These are phyloP conservation scores for Nysson spinosus DNA, from an alignment of 2,888 invertebrate species.

Conservation along the genomic window DNA sequence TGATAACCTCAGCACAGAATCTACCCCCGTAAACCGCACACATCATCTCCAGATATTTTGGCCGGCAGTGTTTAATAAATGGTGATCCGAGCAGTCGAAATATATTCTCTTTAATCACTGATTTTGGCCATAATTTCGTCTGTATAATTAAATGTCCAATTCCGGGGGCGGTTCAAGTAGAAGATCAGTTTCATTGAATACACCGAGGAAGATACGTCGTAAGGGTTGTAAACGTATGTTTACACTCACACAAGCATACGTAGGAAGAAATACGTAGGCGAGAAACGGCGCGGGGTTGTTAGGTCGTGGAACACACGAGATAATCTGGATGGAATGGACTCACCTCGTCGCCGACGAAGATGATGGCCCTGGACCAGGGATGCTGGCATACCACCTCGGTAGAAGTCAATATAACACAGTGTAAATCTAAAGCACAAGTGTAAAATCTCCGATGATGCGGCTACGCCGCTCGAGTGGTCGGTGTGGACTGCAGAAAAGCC, in stretches of 20 bases:
- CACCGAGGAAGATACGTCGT: neutral
- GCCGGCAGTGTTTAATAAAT: no score
- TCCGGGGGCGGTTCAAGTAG: no score
- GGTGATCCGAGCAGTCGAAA: no score
- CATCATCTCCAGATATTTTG: no score
- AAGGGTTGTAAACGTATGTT: conserved; percentile 44
- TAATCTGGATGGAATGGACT: conserved; percentile 47
- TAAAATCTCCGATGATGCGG: conserved; percentile 62
- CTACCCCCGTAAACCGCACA: no score
- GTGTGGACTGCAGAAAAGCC: conserved; percentile 76
- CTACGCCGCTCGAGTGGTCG: conserved; percentile 72
- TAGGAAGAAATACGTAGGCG: conserved; percentile 18
- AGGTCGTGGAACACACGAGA: conserved; percentile 25
- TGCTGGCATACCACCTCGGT: conserved; percentile 21
- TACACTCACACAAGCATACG: conserved; percentile 40
- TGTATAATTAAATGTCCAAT: no score
- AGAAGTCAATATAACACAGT: conserved; percentile 34
- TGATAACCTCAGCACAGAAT: no score
- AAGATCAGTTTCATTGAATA: no score
- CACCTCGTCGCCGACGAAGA: conserved; percentile 44
- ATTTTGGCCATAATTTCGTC: no score
- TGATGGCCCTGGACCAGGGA: conserved; percentile 26
- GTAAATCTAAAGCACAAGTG: conserved; percentile 41
- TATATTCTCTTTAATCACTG: no score
- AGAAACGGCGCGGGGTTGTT: conserved; percentile 44